These are phyloP conservation scores for Cheiracanthium punctorium DNA, from an alignment of 2,888 invertebrate genomes.

Conservation along the genomic window DNA sequence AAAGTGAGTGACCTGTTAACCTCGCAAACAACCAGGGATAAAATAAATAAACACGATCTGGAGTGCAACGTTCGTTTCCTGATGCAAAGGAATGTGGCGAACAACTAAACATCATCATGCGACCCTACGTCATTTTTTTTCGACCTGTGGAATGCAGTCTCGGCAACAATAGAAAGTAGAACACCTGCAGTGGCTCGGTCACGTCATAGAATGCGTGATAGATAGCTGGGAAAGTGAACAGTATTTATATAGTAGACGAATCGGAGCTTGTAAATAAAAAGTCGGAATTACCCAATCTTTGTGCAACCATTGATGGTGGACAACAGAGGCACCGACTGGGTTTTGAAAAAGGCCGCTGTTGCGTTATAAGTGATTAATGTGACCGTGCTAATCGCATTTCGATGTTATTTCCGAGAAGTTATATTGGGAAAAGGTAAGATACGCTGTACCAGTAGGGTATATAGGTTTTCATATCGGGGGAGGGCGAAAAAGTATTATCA, in stretches of 20 bases:
- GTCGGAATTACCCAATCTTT: neutral
- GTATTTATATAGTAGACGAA: neutral
- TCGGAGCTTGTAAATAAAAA: neutral
- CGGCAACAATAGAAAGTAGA: slow-evolving; percentile 56
- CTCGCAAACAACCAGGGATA: slow-evolving; percentile 12
- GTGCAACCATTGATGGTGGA: neutral
- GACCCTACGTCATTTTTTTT: slow-evolving; percentile 8
- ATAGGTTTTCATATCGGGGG: too few relatives aligned
- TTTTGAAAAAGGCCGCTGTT: neutral
- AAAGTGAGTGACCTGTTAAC: slow-evolving; percentile 54
- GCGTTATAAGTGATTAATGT: neutral
- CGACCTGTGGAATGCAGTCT: slow-evolving; percentile 58
- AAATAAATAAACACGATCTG: neutral
- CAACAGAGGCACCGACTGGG: neutral
- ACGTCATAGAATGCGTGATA: slow-evolving; percentile 26
- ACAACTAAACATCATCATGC: slow-evolving; percentile 23
- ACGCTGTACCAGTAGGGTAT: too few relatives aligned
- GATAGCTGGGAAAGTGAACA: slow-evolving; percentile 41
- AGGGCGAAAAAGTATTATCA: too few relatives aligned
- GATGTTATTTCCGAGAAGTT: too few relatives aligned
- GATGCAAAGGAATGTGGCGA: slow-evolving; percentile 45
- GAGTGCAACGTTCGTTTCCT: slow-evolving; percentile 59
- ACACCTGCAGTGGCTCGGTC: slow-evolving; percentile 45
- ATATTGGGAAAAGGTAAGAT: too few relatives aligned
- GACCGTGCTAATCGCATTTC: neutral